Conservation (phyloP, 2,888 invertebrate genomes). For the Machimus atricapillus region DNA sequence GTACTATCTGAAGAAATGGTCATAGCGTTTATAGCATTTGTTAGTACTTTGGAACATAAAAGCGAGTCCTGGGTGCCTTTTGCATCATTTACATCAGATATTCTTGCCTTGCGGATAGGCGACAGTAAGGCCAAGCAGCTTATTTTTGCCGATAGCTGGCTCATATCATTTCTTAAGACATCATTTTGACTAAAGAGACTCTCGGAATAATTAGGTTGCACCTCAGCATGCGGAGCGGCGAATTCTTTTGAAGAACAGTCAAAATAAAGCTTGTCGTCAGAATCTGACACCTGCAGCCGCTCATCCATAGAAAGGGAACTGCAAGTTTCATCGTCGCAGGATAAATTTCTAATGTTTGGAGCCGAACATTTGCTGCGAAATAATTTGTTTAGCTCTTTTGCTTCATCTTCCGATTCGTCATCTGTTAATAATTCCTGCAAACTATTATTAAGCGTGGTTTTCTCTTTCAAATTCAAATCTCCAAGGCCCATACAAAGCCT, state of each 20-base stretch:
- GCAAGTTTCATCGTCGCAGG: not conserved
- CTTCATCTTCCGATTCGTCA: constrained; percentile 48
- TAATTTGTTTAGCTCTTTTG: not conserved
- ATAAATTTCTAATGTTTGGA: not conserved
- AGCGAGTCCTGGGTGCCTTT: not conserved
- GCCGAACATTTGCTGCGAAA: not conserved
- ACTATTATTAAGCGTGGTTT: not conserved
- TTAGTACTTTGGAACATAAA: not conserved
- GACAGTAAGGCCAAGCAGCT: constrained; percentile 25
- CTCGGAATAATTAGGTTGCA: not conserved
- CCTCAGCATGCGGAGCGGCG: not conserved
- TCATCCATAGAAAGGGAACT: not conserved
- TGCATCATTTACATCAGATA: not conserved
- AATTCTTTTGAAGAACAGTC: not conserved
- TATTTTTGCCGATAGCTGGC: constrained; percentile 14
- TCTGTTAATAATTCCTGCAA: constrained; percentile 49
- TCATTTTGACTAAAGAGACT: not conserved
- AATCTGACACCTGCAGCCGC: not conserved
- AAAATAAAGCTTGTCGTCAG: not conserved
- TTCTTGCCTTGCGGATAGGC: not conserved
- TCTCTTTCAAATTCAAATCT: not conserved
- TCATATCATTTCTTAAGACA: not conserved
- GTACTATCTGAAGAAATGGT: not conserved
- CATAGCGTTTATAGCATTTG: not conserved
- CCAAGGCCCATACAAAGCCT: not conserved